Conservation (phyloP, 2,113 vertebrate species). For the Danio rerio region GRCz12tu NC_133183.1:5009501-5010000, state of each 20-base stretch:
- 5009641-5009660: too few relatives aligned
- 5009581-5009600: too few relatives aligned
- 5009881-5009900: not conserved
- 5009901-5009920: not conserved
- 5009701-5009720: constrained; percentile 61
- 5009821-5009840: constrained; percentile 95
- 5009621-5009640: too few relatives aligned
- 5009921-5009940: not conserved
- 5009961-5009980: too few relatives aligned
- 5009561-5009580: too few relatives aligned
- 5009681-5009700: not conserved
- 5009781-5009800: constrained; percentile 98
- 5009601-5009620: too few relatives aligned
- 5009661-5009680: too few relatives aligned
- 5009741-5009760: constrained; percentile 98
- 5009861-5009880: not conserved
- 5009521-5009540: too few relatives aligned
- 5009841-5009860: constrained; percentile 50
- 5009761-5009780: constrained; percentile 97
- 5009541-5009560: too few relatives aligned
- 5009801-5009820: constrained; percentile 99
- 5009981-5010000: too few relatives aligned
- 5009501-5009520: too few relatives aligned
- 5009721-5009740: constrained; percentile 98
- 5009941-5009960: too few relatives aligned